A percentile compares a stretch with the other conserved stretches of the same genome.
Evolutionary conservation across 2,113 vertebrate genomes (phyloP).

Genomic region (Burhinus oedicnemus): DNA sequence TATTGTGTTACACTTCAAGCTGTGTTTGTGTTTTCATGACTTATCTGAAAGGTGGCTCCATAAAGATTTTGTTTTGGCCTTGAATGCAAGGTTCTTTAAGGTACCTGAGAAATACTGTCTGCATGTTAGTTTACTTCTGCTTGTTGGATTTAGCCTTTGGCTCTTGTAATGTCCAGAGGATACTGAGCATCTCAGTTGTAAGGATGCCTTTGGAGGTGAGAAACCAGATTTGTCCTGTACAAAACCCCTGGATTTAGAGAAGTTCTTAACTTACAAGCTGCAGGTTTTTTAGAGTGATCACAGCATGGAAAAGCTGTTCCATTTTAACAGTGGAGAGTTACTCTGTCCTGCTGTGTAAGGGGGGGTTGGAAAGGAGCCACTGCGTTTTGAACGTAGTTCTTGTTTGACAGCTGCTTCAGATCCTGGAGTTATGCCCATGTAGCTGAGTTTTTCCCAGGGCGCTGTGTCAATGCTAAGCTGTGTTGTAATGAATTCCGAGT

Average conservation of each 20-base stretch:
- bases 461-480: conserved; percentile 24
- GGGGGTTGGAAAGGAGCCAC: background rate
- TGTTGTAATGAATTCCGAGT: conserved; percentile 22
- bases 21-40: background rate
- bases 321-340: background rate
- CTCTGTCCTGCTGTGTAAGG: background rate
- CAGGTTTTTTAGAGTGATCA: background rate
- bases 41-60: background rate
- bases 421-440: conserved; percentile 26
- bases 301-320: background rate
- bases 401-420: background rate
- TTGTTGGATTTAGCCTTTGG: background rate
- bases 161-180: background rate
- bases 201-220: background rate
- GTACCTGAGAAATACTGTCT: background rate
- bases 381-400: background rate
- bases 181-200: background rate
- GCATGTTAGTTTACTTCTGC: background rate
- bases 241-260: background rate
- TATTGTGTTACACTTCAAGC: background rate
- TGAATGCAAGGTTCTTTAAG: background rate
- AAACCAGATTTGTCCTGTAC: background rate
- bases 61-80: background rate
- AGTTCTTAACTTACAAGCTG: background rate
- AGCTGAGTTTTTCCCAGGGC: conserved; percentile 57